Evolutionary conservation across 2,797 vertebrate genomes (phyloP).

Genomic region (Acanthurus tractus): DNA sequence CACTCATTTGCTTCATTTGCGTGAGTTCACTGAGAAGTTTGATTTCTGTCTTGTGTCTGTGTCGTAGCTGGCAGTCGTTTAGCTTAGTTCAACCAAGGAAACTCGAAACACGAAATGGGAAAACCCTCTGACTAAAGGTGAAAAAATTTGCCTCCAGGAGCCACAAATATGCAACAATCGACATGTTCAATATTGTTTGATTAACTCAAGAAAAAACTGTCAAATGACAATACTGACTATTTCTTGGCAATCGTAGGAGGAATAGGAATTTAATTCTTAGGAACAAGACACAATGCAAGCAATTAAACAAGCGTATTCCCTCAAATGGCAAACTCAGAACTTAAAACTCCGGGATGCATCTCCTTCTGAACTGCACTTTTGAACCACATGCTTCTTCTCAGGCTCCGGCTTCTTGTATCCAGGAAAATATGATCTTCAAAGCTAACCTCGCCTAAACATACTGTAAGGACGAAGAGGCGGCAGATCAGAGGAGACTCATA

Average conservation of each 20-base stretch:
- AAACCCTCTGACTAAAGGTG: too few relatives aligned
- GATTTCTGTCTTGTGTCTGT: neutral
- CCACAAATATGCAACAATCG: neutral
- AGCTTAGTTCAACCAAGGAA: neutral
- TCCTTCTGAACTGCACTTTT: neutral
- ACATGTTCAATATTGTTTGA: neutral
- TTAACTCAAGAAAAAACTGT: too few relatives aligned
- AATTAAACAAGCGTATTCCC: neutral
- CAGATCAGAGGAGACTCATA: too few relatives aligned
- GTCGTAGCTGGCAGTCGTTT: neutral
- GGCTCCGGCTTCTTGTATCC: too few relatives aligned
- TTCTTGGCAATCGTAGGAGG: neutral
- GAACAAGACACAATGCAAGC: neutral
- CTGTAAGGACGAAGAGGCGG: too few relatives aligned
- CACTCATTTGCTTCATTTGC: neutral
- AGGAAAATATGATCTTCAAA: too few relatives aligned
- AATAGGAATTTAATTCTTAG: neutral
- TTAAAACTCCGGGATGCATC: too few relatives aligned
- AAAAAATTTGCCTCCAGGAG: neutral
- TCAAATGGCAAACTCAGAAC: neutral
- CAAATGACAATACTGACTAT: neutral
- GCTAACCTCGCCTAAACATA: too few relatives aligned
- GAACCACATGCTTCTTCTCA: neutral
- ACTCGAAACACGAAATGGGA: neutral
- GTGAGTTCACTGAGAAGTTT: neutral